phyloP scores from a whole-genome alignment of 2,797 vertebrate species.

The Channa striata region DNA sequence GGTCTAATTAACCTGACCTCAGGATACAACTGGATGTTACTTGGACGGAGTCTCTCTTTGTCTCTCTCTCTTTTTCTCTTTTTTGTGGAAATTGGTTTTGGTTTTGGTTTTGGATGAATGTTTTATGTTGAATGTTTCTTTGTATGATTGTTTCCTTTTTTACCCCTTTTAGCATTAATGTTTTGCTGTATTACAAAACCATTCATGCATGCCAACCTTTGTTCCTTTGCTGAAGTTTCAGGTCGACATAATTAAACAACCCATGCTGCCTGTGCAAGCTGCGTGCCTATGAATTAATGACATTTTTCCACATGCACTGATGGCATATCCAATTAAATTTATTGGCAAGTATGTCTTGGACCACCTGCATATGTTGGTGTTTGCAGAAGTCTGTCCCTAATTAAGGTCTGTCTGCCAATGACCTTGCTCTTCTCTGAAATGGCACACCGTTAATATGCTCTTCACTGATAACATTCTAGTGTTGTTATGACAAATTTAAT shows the following conservation, averaged over 20 bases:
- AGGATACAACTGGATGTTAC: no score
- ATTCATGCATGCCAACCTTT: not conserved
- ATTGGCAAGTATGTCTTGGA: not conserved
- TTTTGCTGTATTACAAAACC: not conserved
- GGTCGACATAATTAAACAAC: not conserved
- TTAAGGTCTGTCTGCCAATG: conserved; percentile 9
- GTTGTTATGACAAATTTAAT: conserved; percentile 6
- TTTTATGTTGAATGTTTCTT: no score
- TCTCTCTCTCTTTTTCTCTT: no score
- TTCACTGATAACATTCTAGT: conserved; percentile 16
- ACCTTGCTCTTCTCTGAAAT: conserved; percentile 33
- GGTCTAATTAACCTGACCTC: no score
- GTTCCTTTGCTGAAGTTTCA: not conserved
- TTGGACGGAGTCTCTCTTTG: not conserved
- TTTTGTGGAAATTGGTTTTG: no score
- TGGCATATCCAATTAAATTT: conserved; percentile 42
- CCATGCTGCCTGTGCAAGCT: no score
- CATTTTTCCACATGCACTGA: conserved; percentile 21
- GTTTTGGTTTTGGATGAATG: no score
- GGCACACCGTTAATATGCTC: conserved; percentile 4
- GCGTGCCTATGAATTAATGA: conserved; percentile 21
- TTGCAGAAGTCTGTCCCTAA: conserved; percentile 15
- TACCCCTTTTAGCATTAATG: no score
- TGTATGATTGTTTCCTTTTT: no score
- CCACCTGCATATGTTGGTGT: not conserved